A percentile compares a stretch with the other conserved stretches of the same genome.
phyloP scores from a whole-genome alignment of 2,888 invertebrate species.

The Anthoptus insignis region DNA sequence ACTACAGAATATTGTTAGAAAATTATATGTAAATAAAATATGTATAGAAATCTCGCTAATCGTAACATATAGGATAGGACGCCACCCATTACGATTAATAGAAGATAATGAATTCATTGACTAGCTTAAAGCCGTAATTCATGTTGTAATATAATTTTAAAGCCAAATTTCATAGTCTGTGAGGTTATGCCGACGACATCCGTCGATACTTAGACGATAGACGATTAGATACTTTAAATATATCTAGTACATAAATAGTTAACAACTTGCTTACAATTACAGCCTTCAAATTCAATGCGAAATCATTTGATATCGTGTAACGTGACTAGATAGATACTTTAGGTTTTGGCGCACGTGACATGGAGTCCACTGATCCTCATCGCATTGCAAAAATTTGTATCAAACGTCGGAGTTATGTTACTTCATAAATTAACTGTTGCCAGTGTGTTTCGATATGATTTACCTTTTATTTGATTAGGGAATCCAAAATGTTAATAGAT shows the following conservation, averaged over 20 bases:
- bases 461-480: too few species aligned
- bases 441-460: too few species aligned
- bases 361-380: background rate
- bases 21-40: constrained; percentile 79
- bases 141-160: constrained; percentile 82
- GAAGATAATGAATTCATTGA: constrained; percentile 79
- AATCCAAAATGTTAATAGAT: too few species aligned
- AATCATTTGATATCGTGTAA: constrained; percentile 3
- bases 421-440: too few species aligned
- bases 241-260: constrained; percentile 82
- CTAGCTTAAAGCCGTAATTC: constrained; percentile 83
- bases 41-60: constrained; percentile 76
- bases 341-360: background rate
- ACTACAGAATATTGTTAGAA: constrained; percentile 83
- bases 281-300: constrained; percentile 61
- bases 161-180: constrained; percentile 87
- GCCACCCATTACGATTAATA: constrained; percentile 69
- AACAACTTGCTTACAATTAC: constrained; percentile 80
- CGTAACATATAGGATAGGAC: constrained; percentile 70
- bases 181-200: constrained; percentile 80
- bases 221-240: constrained; percentile 77
- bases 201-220: constrained; percentile 78
- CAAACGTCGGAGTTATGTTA: too few species aligned
- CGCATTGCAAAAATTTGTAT: constrained; percentile 3
- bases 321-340: background rate